Evolutionary conservation across 2,113 vertebrate species (phyloP).

Genomic region (Otocyon megalotis): DNA sequence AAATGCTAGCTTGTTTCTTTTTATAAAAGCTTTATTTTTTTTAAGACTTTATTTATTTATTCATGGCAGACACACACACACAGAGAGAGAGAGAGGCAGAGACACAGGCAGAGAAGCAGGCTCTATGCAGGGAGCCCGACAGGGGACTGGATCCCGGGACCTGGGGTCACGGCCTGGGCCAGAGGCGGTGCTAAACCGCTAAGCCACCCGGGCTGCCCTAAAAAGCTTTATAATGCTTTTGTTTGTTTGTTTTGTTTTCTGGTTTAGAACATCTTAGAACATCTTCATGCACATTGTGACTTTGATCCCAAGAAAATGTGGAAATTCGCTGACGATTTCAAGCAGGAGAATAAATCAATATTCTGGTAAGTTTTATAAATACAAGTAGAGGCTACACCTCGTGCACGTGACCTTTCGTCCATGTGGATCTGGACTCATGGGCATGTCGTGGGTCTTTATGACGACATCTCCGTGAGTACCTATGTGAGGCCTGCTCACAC

Average conservation of each 20-base stretch:
- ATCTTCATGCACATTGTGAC: constrained; percentile 91
- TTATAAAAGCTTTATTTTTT: too few species aligned
- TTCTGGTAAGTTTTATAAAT: constrained; percentile 86
- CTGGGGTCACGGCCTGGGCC: too few species aligned
- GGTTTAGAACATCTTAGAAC: constrained; percentile 90
- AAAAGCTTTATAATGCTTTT: neutral
- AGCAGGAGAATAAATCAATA: constrained; percentile 86
- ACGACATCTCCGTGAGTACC: neutral
- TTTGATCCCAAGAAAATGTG: constrained; percentile 90
- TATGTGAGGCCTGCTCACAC: neutral
- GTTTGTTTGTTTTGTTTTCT: neutral
- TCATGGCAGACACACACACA: too few species aligned
- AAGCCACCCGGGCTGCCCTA: too few species aligned
- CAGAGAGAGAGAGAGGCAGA: too few species aligned
- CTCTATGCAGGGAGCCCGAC: too few species aligned
- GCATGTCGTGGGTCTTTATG: neutral
- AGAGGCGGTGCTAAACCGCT: too few species aligned
- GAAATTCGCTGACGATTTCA: constrained; percentile 91
- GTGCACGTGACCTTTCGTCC: neutral
- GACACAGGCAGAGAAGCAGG: too few species aligned
- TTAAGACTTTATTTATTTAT: too few species aligned
- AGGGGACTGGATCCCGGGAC: too few species aligned
- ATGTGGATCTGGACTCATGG: neutral
- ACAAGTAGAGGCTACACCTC: neutral
- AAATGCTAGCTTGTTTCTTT: neutral